Percentiles rank a stretch among this genome's conserved stretches.
Conservation (phyloP, 2,113 vertebrate genomes). For the Penelope pileata region DNA sequence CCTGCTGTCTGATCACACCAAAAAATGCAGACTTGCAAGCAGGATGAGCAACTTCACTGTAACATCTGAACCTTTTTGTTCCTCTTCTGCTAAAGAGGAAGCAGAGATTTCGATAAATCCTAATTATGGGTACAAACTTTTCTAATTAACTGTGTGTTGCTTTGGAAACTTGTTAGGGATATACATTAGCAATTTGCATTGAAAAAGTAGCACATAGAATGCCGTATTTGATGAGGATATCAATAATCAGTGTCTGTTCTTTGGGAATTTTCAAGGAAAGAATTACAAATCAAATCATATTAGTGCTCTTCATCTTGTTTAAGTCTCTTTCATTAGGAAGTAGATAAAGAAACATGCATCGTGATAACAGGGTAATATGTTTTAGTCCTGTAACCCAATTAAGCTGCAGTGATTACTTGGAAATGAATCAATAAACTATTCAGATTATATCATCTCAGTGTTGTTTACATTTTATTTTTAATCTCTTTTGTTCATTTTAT, state of each 20-base stretch:
- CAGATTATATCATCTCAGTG: not conserved
- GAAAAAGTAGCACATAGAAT: not conserved
- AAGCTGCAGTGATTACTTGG: slow-evolving; percentile 27
- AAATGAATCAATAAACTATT: slow-evolving; percentile 42
- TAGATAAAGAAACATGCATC: not conserved
- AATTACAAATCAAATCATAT: slow-evolving; percentile 45
- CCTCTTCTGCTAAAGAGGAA: not conserved
- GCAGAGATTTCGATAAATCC: not conserved
- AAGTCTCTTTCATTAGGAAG: slow-evolving; percentile 33
- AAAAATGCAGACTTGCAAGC: not conserved
- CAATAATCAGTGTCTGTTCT: not conserved
- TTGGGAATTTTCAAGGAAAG: not conserved
- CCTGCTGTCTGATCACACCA: not conserved
- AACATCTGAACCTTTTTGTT: not conserved
- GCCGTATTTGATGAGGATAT: slow-evolving; percentile 1
- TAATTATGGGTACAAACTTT: not conserved
- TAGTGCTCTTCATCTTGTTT: slow-evolving; percentile 30
- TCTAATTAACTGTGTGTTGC: not conserved
- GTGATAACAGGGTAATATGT: not conserved
- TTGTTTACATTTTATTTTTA: slow-evolving; percentile 43
- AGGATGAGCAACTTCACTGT: not conserved
- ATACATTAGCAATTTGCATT: not conserved
- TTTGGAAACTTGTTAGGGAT: not conserved
- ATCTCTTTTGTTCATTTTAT: not conserved
- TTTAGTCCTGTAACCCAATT: not conserved